phyloP scores from a whole-genome alignment of 2,113 vertebrate species.

The Capricornis sumatraensis region DNA sequence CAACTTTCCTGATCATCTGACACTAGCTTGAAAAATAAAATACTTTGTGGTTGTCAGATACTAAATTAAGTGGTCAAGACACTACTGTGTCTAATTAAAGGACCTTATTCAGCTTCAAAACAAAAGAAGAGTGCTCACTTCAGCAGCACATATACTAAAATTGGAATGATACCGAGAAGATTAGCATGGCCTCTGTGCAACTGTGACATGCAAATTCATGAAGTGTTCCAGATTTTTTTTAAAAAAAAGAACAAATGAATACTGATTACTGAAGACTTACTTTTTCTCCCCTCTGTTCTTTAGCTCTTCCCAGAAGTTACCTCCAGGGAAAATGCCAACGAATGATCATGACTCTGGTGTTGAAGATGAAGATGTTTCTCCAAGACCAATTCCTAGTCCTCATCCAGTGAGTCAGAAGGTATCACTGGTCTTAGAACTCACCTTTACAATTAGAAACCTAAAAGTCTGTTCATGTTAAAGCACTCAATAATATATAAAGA shows the following conservation, averaged over 20 bases:
- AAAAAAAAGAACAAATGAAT: not conserved
- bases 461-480: constrained; percentile 32
- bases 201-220: not conserved
- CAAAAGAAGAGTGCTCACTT: not conserved
- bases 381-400: constrained; percentile 94
- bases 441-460: constrained; percentile 3
- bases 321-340: constrained; percentile 72
- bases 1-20: constrained; percentile 61
- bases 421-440: constrained; percentile 32
- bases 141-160: not conserved
- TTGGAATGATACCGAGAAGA: not conserved
- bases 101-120: constrained; percentile 65
- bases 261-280: constrained; percentile 16
- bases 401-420: constrained; percentile 91
- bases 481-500: not conserved
- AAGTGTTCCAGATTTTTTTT: not conserved
- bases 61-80: constrained; percentile 67
- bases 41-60: constrained; percentile 42
- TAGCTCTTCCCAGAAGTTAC: constrained; percentile 59
- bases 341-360: constrained; percentile 93
- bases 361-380: constrained; percentile 96
- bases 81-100: constrained; percentile 66
- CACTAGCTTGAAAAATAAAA: constrained; percentile 52
- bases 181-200: not conserved
- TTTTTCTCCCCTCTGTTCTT: not conserved